Conservation (phyloP, 2,797 vertebrate genomes). For the Hippopotamyrus pictus region DNA sequence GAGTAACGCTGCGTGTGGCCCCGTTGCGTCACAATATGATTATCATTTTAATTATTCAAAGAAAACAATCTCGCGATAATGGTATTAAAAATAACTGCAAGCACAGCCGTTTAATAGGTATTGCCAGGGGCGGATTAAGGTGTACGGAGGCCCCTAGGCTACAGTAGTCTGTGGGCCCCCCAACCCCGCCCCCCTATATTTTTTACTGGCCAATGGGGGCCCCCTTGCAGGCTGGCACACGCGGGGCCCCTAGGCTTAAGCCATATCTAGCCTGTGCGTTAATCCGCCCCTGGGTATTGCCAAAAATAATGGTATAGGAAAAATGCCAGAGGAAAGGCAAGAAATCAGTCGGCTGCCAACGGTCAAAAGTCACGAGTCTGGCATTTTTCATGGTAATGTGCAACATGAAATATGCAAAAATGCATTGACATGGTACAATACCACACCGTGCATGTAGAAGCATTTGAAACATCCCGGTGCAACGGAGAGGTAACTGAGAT, state of each 20-base stretch:
- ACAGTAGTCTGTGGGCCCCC: no score
- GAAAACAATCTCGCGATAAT: not conserved
- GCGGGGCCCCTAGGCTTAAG: no score
- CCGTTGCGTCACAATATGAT: not conserved
- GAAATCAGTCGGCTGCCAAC: not conserved
- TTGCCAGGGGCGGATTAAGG: no score
- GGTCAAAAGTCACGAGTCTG: not conserved
- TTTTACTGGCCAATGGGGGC: no score
- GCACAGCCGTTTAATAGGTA: not conserved
- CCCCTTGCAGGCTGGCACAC: no score
- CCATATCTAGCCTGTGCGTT: no score
- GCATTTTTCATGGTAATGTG: not conserved
- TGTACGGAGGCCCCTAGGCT: no score
- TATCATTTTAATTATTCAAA: not conserved
- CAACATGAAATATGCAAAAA: not conserved
- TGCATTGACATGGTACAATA: not conserved
- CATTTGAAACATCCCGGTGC: not conserved
- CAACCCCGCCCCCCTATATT: no score
- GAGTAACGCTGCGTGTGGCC: not conserved
- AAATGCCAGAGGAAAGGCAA: not conserved
- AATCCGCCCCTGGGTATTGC: no score
- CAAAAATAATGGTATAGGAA: not conserved
- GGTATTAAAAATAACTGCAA: not conserved
- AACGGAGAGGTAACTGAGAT: not conserved
- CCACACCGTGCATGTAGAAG: not conserved